Evolutionary conservation across 2,888 invertebrate genomes (phyloP).

Genomic region (Matsumyia berberina): DNA sequence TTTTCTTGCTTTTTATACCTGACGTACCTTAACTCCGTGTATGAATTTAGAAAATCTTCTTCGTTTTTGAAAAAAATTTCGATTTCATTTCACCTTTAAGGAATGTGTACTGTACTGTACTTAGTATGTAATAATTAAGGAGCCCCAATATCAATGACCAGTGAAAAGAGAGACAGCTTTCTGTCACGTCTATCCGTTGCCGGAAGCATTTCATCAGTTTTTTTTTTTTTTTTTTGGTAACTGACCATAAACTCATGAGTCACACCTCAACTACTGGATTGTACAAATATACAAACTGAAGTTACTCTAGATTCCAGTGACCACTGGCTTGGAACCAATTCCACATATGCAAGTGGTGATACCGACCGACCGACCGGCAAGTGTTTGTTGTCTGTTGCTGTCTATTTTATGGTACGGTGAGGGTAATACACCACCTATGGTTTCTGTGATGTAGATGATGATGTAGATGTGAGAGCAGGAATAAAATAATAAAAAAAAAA

Average conservation of each 20-base stretch:
- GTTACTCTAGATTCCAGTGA: constrained; percentile 70
- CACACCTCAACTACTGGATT: constrained; percentile 58
- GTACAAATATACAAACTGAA: constrained; percentile 48
- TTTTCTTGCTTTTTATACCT: constrained; percentile 44
- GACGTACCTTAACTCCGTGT: constrained; percentile 37
- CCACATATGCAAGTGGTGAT: constrained; percentile 61
- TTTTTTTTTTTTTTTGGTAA: constrained; percentile 13
- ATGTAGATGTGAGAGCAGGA: not conserved
- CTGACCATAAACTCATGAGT: constrained; percentile 52
- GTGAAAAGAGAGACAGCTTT: constrained; percentile 38
- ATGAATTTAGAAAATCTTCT: constrained; percentile 59
- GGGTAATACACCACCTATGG: constrained; percentile 21
- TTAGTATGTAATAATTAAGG: constrained; percentile 9
- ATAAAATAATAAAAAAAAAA: constrained; percentile 4
- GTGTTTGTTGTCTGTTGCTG: constrained; percentile 35
- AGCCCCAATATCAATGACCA: constrained; percentile 13
- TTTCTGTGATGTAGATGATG: constrained; percentile 10
- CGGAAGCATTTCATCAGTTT: constrained; percentile 38
- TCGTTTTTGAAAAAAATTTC: constrained; percentile 29
- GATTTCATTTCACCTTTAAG: constrained; percentile 54
- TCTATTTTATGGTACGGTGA: constrained; percentile 17
- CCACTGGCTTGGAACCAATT: constrained; percentile 67
- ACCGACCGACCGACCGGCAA: constrained; percentile 62
- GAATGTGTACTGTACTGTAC: no score
- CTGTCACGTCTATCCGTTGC: constrained; percentile 49